Evolutionary conservation across 2,888 invertebrate genomes (phyloP).

Genomic region (Amiota communis): DNA sequence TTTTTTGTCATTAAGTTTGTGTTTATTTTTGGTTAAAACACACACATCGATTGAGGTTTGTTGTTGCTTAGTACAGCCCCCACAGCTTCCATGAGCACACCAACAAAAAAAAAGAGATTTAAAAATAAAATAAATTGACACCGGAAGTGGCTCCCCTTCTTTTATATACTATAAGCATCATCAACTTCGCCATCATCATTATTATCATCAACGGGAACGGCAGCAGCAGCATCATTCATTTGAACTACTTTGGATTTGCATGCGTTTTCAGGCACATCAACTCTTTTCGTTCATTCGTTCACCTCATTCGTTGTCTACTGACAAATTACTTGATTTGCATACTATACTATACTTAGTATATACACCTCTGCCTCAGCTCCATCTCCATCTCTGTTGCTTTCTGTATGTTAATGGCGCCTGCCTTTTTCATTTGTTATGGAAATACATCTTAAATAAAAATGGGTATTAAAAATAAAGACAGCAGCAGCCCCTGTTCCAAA

Average conservation of each 20-base stretch:
- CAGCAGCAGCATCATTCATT: background rate
- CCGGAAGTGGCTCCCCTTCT: slow-evolving; percentile 60
- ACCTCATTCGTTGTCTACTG: slow-evolving; percentile 29
- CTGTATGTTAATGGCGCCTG: no score
- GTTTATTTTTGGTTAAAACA: slow-evolving; percentile 36
- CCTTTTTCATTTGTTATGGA: slow-evolving; percentile 46
- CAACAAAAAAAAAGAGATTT: slow-evolving; percentile 3
- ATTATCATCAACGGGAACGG: no score
- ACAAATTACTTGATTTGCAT: slow-evolving; percentile 68
- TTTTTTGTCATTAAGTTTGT: background rate
- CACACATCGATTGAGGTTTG: slow-evolving; percentile 4
- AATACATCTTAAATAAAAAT: slow-evolving; percentile 47
- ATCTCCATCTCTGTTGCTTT: background rate
- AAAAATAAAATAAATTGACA: slow-evolving; percentile 51
- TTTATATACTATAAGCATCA: slow-evolving; percentile 17
- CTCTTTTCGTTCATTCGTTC: background rate
- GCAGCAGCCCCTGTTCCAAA: slow-evolving; percentile 35
- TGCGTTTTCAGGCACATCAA: background rate
- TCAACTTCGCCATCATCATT: background rate
- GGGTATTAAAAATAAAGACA: slow-evolving; percentile 1
- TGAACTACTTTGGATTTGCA: slow-evolving; percentile 20
- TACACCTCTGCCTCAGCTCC: background rate
- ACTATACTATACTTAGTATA: slow-evolving; percentile 20
- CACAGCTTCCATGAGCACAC: slow-evolving; percentile 6
- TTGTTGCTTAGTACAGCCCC: slow-evolving; percentile 5